Evolutionary conservation across 2,113 vertebrate species (phyloP), one percentile per base, ranked within the genome.

Genomic region (Hydropotes inermis): DNA sequence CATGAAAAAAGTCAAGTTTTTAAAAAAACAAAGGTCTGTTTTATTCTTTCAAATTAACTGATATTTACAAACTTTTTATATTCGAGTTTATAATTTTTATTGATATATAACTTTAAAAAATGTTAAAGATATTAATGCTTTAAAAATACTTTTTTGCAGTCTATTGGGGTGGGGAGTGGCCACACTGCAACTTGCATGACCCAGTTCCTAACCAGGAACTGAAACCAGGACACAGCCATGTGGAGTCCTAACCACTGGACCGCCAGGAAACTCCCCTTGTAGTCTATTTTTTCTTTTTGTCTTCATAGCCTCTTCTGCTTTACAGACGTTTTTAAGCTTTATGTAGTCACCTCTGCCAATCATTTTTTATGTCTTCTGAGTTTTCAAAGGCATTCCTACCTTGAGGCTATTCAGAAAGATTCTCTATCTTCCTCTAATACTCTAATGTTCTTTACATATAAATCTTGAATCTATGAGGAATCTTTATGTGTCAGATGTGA

Each of bases 61-160:
- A 55, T 86, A 82, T 52, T 39, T 27, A 76, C 39, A 74, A 70
- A 39, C n/a, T 23, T 74, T 70, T 95, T 91, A 84, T 70, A 52
- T 89, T 97, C 54, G 30, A 14, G 16, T 43, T 93, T 95, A 90
- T 91, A 36, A 52, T n/a, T 81, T 95, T 89, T 88, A 70, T 45
- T 91, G 30, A n/a, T 76, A 50, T 25, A 33, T 43, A 76, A 81
- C 67, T 52, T 58, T 43, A 84, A 89, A 52, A 58, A 67, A 90
- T 70, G 79, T 85, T 86, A 86, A 86, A 79, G 61, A 85, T 84
- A 88, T 76, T 83, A 61, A 78, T 87, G 54, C 43, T 87, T 45
- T 89, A 39, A 36, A 91, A 82, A 64, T 33, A 14, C 67, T 47
- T 85, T 33, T 74, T 95, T 89, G 28, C 19, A 57, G 79, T 81